phyloP scores from a whole-genome alignment of 2,113 vertebrate species.

The Chlorodrepanis virens region DNA sequence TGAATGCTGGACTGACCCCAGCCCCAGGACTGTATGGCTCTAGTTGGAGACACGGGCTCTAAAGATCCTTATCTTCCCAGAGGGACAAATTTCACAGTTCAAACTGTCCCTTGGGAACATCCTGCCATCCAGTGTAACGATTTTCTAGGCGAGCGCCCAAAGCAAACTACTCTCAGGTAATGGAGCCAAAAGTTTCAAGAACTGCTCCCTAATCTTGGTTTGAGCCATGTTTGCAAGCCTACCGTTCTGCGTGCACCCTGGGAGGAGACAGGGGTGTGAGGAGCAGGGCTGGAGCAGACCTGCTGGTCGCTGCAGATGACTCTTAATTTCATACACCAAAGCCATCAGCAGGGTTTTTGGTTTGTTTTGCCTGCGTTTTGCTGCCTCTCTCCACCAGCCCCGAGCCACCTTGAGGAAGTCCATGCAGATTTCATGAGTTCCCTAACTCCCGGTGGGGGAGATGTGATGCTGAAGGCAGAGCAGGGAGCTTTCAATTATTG shows the following conservation, averaged over 20 bases:
- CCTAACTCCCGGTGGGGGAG: slow-evolving; percentile 35
- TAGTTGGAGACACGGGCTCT: background rate
- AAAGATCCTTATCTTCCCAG: background rate
- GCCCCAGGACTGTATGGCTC: background rate
- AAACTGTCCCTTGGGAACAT: background rate
- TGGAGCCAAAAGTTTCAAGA: background rate
- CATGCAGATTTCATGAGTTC: slow-evolving; percentile 67
- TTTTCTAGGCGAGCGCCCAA: background rate
- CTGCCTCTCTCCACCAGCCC: background rate
- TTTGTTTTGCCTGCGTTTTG: background rate
- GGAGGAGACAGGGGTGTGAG: background rate
- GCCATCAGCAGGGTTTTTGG: background rate
- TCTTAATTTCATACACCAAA: background rate
- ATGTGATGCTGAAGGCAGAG: slow-evolving; percentile 58
- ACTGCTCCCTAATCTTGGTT: background rate
- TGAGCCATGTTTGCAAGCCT: background rate
- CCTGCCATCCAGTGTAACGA: accelerated
- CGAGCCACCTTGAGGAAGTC: slow-evolving; percentile 46
- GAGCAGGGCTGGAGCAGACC: background rate
- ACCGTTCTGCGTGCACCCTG: accelerated
- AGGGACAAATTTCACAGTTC: background rate
- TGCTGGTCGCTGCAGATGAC: background rate
- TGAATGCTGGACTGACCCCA: background rate
- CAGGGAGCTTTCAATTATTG: slow-evolving; percentile 69
- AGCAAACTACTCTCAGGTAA: background rate